phyloP scores from a whole-genome alignment of 1,140 invertebrate genomes.

The Euwallacea fornicatus region DNA sequence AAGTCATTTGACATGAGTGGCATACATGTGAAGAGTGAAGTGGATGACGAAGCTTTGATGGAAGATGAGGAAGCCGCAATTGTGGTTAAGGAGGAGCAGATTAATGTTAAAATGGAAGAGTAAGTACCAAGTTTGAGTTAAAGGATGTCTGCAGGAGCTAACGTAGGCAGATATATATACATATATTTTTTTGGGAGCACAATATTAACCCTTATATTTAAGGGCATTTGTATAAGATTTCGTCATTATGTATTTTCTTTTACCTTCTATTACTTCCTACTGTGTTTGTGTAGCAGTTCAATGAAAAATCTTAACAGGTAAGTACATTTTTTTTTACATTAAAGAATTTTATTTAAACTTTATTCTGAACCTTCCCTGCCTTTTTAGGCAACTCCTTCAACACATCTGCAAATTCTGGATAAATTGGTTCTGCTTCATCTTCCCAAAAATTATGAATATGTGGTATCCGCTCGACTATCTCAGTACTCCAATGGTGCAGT shows the following conservation, averaged over 20 bases:
- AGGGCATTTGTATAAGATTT: too few species aligned
- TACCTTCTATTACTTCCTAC: too few species aligned
- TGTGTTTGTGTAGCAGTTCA: not conserved
- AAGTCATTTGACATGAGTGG: not conserved
- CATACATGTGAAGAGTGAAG: too few species aligned
- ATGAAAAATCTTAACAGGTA: not conserved
- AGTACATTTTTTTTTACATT: not conserved
- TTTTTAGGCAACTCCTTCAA: constrained; percentile 42
- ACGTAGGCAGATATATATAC: too few species aligned
- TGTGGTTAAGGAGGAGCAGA: not conserved
- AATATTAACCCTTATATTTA: too few species aligned
- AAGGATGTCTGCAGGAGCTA: too few species aligned
- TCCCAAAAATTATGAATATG: constrained; percentile 61
- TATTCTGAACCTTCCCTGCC: constrained; percentile 10
- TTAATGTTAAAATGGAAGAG: constrained; percentile 5
- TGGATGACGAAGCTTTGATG: too few species aligned
- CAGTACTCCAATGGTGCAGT: constrained; percentile 70
- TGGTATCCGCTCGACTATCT: constrained; percentile 59
- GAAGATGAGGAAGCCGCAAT: not conserved
- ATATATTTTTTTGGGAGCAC: too few species aligned
- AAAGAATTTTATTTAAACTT: constrained; percentile 11
- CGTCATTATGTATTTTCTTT: too few species aligned
- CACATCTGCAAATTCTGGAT: constrained; percentile 43
- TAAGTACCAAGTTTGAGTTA: constrained; percentile 4
- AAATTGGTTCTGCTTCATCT: constrained; percentile 56